Percentiles rank a stretch among this genome's conserved stretches.
Conservation (phyloP, 2,113 vertebrate genomes). For the Onychostoma macrolepis region DNA sequence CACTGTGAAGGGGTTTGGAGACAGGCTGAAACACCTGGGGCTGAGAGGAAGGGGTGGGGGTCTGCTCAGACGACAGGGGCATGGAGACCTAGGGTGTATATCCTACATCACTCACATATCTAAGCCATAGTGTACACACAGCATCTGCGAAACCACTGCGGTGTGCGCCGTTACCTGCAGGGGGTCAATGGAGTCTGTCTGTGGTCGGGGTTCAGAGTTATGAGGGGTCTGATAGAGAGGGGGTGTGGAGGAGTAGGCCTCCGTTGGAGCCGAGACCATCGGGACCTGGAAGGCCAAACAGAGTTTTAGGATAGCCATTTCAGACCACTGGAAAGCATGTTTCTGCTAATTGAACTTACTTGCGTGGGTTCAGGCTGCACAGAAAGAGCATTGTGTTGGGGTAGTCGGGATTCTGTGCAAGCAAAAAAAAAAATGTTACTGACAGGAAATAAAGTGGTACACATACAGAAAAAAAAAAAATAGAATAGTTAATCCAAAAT, state of each 20-base stretch:
- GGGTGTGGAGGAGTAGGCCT: constrained; percentile 80
- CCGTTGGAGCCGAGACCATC: constrained; percentile 83
- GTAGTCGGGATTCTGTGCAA: constrained; percentile 88
- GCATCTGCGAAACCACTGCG: background rate
- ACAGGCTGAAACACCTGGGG: constrained; percentile 91
- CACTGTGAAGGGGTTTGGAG: constrained; percentile 92
- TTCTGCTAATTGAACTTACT: constrained; percentile 73
- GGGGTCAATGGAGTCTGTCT: constrained; percentile 82
- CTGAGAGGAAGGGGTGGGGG: constrained; percentile 85
- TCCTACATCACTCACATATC: constrained; percentile 37
- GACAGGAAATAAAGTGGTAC: background rate
- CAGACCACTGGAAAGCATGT: background rate
- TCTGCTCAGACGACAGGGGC: constrained; percentile 88
- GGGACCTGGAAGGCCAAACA: constrained; percentile 66
- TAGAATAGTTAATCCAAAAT: too few species aligned
- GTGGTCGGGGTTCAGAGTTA: constrained; percentile 80
- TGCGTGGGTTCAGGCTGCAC: constrained; percentile 89
- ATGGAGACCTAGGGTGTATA: constrained; percentile 81
- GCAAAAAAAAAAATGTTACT: constrained; percentile 66
- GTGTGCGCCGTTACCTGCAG: constrained; percentile 76
- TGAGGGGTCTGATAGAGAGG: constrained; percentile 84
- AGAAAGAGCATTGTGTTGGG: constrained; percentile 83
- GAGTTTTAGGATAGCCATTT: background rate
- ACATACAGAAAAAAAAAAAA: too few species aligned
- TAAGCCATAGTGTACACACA: background rate